These are phyloP conservation scores for Triops longicaudatus DNA, from an alignment of 1,140 invertebrate species.

Conservation along the genomic window DNA sequence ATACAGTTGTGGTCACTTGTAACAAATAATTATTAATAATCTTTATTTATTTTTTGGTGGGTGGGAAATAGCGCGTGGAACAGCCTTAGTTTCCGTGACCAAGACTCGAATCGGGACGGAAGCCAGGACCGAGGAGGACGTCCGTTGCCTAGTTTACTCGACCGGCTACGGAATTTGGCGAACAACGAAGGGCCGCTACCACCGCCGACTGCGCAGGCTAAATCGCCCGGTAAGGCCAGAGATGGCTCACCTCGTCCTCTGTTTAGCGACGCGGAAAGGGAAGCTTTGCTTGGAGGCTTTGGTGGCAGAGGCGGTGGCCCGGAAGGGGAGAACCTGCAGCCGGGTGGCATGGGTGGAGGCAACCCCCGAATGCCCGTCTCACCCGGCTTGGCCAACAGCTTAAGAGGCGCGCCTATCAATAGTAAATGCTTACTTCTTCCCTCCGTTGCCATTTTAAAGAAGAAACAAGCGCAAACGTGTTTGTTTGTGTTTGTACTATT, in stretches of 20 bases:
- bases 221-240: conserved; percentile 32
- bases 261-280: conserved; percentile 3
- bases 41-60: not conserved
- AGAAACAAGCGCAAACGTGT: no score
- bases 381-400: conserved; percentile 21
- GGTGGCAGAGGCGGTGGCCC: not conserved
- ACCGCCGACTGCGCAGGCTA: conserved; percentile 40
- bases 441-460: not conserved
- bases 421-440: not conserved
- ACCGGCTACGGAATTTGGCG: conserved; percentile 41
- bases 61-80: not conserved
- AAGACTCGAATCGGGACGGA: not conserved
- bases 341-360: not conserved
- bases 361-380: conserved; percentile 17
- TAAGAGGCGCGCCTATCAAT: conserved; percentile 23
- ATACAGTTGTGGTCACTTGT: not conserved
- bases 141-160: conserved; percentile 37
- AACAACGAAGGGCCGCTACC: conserved; percentile 41
- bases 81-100: not conserved
- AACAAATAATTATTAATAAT: no score
- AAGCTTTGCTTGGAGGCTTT: conserved; percentile 1
- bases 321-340: not conserved
- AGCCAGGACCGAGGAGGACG: not conserved
- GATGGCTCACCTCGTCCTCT: conserved; percentile 35
- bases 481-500: no score